These are phyloP conservation scores for Drosophila pseudoananassae DNA, from an alignment of 1,140 invertebrate species.

Conservation along the genomic window DNA sequence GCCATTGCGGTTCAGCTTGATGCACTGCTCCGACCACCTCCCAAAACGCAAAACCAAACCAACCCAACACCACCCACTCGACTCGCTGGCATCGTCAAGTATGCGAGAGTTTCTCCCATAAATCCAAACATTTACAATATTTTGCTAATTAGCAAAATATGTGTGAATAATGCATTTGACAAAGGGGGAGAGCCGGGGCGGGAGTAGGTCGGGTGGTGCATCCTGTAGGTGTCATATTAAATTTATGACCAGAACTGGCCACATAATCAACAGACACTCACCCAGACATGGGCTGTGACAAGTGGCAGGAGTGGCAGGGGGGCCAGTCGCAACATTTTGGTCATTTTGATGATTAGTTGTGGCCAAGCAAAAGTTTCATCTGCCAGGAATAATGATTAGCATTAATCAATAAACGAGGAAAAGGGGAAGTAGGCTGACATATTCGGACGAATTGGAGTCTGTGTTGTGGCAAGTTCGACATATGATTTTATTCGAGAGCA, in stretches of 20 bases:
- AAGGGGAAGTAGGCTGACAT: conserved; percentile 1
- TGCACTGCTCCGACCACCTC: conserved; percentile 53
- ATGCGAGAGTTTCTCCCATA: conserved; percentile 49
- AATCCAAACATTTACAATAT: conserved; percentile 82
- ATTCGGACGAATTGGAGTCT: conserved; percentile 1
- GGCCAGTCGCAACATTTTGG: conserved; percentile 42
- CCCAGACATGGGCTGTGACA: conserved; percentile 25
- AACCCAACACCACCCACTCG: not conserved
- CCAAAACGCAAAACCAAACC: not conserved
- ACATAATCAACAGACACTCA: conserved; percentile 36
- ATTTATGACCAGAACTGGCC: conserved; percentile 65
- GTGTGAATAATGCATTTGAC: conserved; percentile 77
- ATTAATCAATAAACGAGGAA: conserved; percentile 45
- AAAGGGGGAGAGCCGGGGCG: not conserved
- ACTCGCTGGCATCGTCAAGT: not conserved
- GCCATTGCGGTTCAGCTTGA: conserved; percentile 59
- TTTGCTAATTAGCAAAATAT: conserved; percentile 81
- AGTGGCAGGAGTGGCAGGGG: conserved; percentile 19
- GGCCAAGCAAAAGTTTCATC: conserved; percentile 17
- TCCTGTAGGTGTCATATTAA: conserved; percentile 72
- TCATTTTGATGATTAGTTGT: conserved; percentile 55
- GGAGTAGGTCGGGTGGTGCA: conserved; percentile 1
- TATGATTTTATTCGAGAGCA: not conserved
- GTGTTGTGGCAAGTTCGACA: not conserved
- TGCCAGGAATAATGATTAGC: conserved; percentile 20